Percentiles rank a stretch among this genome's conserved stretches.
Evolutionary conservation across 1,140 invertebrate species (phyloP).

Genomic region (Oedothorax gibbosus): DNA sequence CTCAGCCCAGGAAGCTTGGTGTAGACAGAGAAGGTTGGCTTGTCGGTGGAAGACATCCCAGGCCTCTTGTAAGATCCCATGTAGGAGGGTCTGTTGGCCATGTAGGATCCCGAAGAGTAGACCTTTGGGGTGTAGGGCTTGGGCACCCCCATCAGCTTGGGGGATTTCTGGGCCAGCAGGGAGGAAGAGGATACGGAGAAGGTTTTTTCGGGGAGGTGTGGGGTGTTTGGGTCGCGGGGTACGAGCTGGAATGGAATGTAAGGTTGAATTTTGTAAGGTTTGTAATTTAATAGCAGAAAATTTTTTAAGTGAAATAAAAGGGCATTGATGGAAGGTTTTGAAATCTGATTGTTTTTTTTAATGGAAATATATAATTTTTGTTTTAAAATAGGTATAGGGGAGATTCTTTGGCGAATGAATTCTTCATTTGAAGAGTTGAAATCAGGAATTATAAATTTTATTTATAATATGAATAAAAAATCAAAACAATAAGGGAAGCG

Average conservation of each 20-base stretch:
- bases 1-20: slow-evolving; percentile 66
- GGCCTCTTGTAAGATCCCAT: slow-evolving; percentile 72
- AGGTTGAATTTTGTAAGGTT: no score
- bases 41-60: slow-evolving; percentile 22
- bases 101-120: slow-evolving; percentile 73
- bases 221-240: slow-evolving; percentile 52
- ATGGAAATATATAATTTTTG: no score
- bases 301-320: no score
- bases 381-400: no score
- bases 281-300: no score
- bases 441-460: no score
- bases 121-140: slow-evolving; percentile 75
- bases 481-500: no score
- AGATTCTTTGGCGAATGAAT: no score
- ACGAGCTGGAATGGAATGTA: slow-evolving; percentile 60
- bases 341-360: no score
- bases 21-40: slow-evolving; percentile 63
- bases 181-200: slow-evolving; percentile 45
- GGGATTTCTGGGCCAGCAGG: slow-evolving; percentile 52
- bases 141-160: slow-evolving; percentile 73
- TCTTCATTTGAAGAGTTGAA: no score
- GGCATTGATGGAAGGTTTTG: no score
- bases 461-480: no score
- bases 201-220: slow-evolving; percentile 53
- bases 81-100: slow-evolving; percentile 80